Conservation (phyloP, 2,797 vertebrate genomes). For the Ctenosaura bakeri region DNA sequence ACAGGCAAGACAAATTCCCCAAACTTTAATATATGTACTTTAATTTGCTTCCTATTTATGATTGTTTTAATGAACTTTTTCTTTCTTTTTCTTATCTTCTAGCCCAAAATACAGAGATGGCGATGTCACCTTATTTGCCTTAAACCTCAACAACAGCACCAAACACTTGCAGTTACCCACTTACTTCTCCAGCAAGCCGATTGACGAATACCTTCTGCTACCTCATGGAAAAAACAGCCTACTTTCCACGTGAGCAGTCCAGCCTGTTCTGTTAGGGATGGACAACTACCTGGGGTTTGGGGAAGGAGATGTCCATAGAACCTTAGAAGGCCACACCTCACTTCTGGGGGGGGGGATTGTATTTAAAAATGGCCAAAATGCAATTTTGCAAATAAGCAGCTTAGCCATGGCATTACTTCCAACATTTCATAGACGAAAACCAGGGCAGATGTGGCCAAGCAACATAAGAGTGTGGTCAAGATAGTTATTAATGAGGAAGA, state of each 20-base stretch:
- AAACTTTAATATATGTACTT: not conserved
- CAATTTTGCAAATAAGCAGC: too few species aligned
- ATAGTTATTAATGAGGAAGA: too few species aligned
- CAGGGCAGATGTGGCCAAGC: too few species aligned
- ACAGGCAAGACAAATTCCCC: not conserved
- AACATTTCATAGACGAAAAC: too few species aligned
- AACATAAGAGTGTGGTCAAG: too few species aligned
- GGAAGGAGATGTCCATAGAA: too few species aligned
- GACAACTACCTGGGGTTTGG: too few species aligned
- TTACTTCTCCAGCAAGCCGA: slow-evolving; percentile 74
- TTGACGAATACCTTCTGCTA: slow-evolving; percentile 89
- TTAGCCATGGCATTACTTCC: too few species aligned
- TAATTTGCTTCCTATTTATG: not conserved
- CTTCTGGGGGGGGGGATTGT: too few species aligned
- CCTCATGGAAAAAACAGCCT: slow-evolving; percentile 84
- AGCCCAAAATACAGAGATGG: slow-evolving; percentile 85
- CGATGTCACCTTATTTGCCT: slow-evolving; percentile 87
- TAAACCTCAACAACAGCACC: slow-evolving; percentile 87
- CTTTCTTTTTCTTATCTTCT: slow-evolving; percentile 53
- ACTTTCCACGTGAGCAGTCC: slow-evolving; percentile 85
- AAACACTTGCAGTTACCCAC: slow-evolving; percentile 79
- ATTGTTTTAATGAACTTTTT: slow-evolving; percentile 18
- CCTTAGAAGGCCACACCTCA: too few species aligned
- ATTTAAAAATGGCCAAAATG: too few species aligned
- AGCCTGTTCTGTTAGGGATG: not conserved